These are phyloP conservation scores for Abscondita cerata DNA, from an alignment of 2,888 invertebrate species.

Conservation along the genomic window DNA sequence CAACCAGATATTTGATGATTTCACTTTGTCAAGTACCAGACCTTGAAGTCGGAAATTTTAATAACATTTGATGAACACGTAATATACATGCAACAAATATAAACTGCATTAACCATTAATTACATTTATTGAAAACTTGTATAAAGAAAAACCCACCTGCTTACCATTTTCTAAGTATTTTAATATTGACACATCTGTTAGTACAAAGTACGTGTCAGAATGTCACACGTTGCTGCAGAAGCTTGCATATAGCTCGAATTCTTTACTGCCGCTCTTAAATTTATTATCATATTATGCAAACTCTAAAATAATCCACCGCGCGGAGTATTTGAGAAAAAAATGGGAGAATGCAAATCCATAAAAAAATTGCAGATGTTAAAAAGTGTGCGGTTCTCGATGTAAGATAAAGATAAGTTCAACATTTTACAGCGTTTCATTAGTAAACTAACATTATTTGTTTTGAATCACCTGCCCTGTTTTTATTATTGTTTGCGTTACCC, in stretches of 20 bases:
- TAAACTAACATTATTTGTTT: conserved; percentile 23
- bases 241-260: neutral
- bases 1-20: conserved; percentile 9
- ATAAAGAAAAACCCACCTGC: neutral
- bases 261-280: conserved; percentile 6
- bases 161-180: conserved; percentile 1
- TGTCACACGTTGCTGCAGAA: neutral
- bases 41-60: conserved; percentile 8
- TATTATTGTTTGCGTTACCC: conserved; percentile 28
- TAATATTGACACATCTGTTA: conserved; percentile 6
- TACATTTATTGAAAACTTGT: too few species aligned
- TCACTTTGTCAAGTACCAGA: conserved; percentile 4
- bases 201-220: neutral
- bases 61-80: neutral
- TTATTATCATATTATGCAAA: conserved; percentile 20
- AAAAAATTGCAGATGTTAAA: conserved; percentile 15
- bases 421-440: conserved; percentile 24
- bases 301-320: conserved; percentile 3
- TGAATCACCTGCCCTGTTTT: conserved; percentile 24
- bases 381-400: conserved; percentile 7
- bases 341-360: conserved; percentile 3
- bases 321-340: neutral
- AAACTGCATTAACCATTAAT: too few species aligned
- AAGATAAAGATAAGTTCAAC: conserved; percentile 17
- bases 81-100: too few species aligned